Evolutionary conservation across 2,113 vertebrate genomes (phyloP).

Genomic region (Chionis minor): DNA sequence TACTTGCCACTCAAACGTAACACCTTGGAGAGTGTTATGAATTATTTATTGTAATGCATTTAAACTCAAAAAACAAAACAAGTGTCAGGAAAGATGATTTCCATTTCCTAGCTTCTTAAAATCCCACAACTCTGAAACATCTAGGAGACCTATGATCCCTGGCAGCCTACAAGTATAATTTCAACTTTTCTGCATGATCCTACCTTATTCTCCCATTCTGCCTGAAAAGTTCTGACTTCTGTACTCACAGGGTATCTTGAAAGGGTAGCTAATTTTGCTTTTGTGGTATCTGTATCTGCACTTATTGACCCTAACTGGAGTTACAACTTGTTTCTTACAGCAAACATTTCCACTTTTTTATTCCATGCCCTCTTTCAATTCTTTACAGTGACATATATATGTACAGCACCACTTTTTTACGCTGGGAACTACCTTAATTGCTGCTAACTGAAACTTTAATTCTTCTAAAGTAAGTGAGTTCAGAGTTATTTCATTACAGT

Average conservation of each 20-base stretch:
- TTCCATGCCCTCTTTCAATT: neutral
- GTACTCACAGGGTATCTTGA: neutral
- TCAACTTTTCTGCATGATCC: neutral
- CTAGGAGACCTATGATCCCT: neutral
- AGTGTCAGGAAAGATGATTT: neutral
- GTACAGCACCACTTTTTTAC: neutral
- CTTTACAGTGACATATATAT: neutral
- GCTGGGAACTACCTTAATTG: neutral
- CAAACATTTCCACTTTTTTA: neutral
- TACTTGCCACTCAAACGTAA: neutral
- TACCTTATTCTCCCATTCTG: neutral
- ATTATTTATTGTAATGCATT: neutral
- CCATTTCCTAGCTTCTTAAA: neutral
- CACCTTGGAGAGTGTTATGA: neutral
- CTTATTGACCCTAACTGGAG: neutral
- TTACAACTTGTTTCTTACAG: neutral
- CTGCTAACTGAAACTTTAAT: neutral
- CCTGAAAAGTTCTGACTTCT: neutral
- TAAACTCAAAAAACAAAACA: neutral
- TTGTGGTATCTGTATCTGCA: neutral
- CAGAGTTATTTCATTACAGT: neutral
- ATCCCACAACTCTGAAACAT: neutral
- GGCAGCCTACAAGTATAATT: neutral
- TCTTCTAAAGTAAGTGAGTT: neutral
- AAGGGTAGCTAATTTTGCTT: neutral